These are phyloP conservation scores for Sus cebifrons DNA, from an alignment of 2,797 vertebrate species.

Conservation along the genomic window DNA sequence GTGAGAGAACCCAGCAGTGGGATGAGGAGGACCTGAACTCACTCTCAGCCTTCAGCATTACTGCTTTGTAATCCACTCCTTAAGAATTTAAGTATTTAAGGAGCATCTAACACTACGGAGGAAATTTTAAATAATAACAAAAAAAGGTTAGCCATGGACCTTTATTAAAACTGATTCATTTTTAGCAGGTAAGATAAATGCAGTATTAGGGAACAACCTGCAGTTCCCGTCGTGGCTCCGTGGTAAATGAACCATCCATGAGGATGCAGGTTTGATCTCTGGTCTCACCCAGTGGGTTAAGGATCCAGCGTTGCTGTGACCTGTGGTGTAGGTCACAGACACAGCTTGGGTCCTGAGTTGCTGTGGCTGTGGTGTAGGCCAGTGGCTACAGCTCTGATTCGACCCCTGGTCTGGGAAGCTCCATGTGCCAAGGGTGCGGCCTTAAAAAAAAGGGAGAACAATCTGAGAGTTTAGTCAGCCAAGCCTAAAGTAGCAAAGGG, in stretches of 20 bases:
- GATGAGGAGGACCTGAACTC: not conserved
- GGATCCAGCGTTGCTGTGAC: too few relatives aligned
- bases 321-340: too few relatives aligned
- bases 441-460: not conserved
- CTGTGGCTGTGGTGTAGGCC: too few relatives aligned
- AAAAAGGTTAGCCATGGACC: not conserved
- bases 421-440: too few relatives aligned
- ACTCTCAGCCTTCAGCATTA: not conserved
- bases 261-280: too few relatives aligned
- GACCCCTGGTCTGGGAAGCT: too few relatives aligned
- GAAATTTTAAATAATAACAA: not conserved
- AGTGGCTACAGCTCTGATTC: too few relatives aligned
- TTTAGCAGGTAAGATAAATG: slow-evolving; percentile 36
- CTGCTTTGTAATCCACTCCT: not conserved
- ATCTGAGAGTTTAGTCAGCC: not conserved
- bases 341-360: too few relatives aligned
- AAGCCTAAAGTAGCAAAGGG: not conserved
- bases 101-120: not conserved
- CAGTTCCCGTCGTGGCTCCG: too few relatives aligned
- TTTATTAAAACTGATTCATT: slow-evolving; percentile 40
- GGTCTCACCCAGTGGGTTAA: too few relatives aligned
- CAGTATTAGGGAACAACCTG: not conserved
- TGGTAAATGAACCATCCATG: too few relatives aligned
- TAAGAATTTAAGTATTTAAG: not conserved
- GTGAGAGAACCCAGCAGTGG: not conserved